Evolutionary conservation across 2,797 vertebrate species (phyloP).

Genomic region (Rhinichthys osculus): DNA sequence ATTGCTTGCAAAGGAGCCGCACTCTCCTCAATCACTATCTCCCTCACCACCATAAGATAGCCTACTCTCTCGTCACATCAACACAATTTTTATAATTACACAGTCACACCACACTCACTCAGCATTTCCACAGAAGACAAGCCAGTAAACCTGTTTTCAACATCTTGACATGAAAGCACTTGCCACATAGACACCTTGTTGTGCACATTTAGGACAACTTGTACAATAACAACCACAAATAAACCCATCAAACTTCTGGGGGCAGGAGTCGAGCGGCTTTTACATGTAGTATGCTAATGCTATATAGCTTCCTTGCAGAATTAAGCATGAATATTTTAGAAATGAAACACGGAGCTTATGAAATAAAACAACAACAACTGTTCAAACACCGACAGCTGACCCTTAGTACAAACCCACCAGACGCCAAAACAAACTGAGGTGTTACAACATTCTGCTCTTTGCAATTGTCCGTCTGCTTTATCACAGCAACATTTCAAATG

Average conservation of each 20-base stretch:
- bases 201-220: constrained; percentile 19
- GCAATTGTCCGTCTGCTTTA: constrained; percentile 3
- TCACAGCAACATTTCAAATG: constrained; percentile 2
- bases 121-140: constrained; percentile 29
- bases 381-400: not conserved
- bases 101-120: constrained; percentile 4
- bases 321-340: not conserved
- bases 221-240: constrained; percentile 40
- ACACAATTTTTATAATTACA: constrained; percentile 56
- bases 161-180: constrained; percentile 47
- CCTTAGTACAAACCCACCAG: not conserved
- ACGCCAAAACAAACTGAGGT: not conserved
- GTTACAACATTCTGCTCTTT: not conserved
- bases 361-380: not conserved
- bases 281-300: not conserved
- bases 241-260: not conserved
- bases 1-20: not conserved
- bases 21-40: not conserved
- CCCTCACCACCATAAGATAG: not conserved
- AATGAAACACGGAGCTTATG: not conserved
- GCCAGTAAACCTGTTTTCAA: constrained; percentile 45
- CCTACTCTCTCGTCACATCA: constrained; percentile 11
- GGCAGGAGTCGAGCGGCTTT: not conserved
- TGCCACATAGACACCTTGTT: constrained; percentile 32
- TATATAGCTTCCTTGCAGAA: not conserved